Conservation (phyloP, 2,113 vertebrate genomes). For the Seriola rivoliana region DNA sequence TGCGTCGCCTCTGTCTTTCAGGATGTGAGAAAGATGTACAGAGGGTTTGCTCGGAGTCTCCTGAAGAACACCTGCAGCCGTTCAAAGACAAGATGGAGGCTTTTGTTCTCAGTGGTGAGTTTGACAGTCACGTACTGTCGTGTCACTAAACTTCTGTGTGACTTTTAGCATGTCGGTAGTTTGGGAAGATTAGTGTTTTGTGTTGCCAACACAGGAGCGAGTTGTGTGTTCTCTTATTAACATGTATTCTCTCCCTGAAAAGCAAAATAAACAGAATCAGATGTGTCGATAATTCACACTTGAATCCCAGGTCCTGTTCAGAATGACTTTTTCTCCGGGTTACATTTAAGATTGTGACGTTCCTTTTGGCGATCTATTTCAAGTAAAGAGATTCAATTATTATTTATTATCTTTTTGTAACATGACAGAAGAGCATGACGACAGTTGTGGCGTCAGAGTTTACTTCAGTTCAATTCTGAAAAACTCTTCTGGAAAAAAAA, state of each 20-base stretch:
- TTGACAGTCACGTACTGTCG: neutral
- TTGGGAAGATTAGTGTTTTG: too few relatives aligned
- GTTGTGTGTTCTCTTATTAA: too few relatives aligned
- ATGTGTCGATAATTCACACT: too few relatives aligned
- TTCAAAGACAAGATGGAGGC: slow-evolving; percentile 93
- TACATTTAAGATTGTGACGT: neutral
- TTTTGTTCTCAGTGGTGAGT: slow-evolving; percentile 91
- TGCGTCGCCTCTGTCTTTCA: slow-evolving; percentile 62
- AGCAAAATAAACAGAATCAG: neutral
- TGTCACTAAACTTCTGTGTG: neutral
- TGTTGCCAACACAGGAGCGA: too few relatives aligned
- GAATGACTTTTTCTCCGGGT: too few relatives aligned
- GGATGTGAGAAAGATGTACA: slow-evolving; percentile 90
- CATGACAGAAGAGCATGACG: neutral
- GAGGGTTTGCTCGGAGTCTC: slow-evolving; percentile 89
- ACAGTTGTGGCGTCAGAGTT: neutral
- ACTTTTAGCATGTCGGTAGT: too few relatives aligned
- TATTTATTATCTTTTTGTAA: neutral
- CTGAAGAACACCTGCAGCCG: slow-evolving; percentile 91
- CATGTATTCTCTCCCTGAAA: too few relatives aligned
- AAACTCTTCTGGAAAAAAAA: neutral
- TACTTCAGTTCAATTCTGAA: neutral
- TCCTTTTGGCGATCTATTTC: neutral
- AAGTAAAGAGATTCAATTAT: neutral
- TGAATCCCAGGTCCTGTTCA: too few relatives aligned